Conservation (phyloP, 2,888 invertebrate genomes). For the Cordylochernes scorpioides region DNA sequence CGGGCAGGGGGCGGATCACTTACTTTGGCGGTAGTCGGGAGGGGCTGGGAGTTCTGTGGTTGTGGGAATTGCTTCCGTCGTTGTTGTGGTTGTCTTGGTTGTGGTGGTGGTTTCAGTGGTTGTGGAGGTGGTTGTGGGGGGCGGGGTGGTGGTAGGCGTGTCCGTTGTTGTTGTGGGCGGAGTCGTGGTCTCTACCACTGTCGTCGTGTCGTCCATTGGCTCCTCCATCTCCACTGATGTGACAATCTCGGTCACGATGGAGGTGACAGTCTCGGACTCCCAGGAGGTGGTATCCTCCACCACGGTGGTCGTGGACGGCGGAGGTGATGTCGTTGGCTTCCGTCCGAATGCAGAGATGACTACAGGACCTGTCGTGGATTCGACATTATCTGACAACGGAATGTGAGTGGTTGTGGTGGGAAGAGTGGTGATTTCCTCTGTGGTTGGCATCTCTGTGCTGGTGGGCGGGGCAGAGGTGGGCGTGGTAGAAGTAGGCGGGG, state of each 20-base stretch:
- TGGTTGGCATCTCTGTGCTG: no score
- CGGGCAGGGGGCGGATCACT: not conserved
- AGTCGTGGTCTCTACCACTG: slow-evolving; percentile 16
- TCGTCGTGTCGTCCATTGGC: slow-evolving; percentile 15
- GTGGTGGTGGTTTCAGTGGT: slow-evolving; percentile 14
- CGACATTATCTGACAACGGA: no score
- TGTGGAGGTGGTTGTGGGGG: slow-evolving; percentile 29
- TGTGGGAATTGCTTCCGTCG: slow-evolving; percentile 17
- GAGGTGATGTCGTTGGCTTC: not conserved
- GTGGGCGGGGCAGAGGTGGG: not conserved
- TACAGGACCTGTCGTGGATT: no score
- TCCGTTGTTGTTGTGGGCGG: slow-evolving; percentile 5
- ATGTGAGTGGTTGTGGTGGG: no score
- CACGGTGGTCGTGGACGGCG: slow-evolving; percentile 2
- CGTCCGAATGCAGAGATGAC: no score
- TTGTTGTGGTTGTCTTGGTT: slow-evolving; percentile 19
- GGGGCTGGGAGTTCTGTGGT: no score
- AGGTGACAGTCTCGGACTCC: no score
- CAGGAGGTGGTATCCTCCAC: no score
- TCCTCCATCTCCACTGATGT: no score
- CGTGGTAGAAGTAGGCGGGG: not conserved
- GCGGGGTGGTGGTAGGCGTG: slow-evolving; percentile 3
- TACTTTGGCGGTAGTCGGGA: not conserved
- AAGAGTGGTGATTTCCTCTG: no score
- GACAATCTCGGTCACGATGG: no score